Evolutionary conservation across 2,113 vertebrate species (phyloP), one percentile per base, ranked within the genome.

Genomic region (Crotalus helleri): DNA sequence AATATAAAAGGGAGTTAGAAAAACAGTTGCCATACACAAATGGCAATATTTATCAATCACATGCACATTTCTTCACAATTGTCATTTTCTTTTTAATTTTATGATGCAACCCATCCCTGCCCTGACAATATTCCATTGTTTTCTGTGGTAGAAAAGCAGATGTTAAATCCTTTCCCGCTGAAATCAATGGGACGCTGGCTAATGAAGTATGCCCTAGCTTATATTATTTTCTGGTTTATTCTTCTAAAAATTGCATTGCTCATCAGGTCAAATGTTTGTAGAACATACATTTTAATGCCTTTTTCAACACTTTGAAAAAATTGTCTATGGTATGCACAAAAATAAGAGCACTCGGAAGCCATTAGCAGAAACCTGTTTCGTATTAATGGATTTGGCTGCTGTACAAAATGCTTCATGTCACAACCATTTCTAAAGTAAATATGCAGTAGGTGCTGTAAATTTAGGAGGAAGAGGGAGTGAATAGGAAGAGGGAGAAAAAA

Each of bases 291-390:
- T 88, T 89, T 7, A 81, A 4, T 92, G 64, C 53, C 64, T 92
- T 92, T 33, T 44, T 89, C 33, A 81, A 69, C n/a, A 33, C 17
- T 64, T 88, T 55, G 92, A 92, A 93, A 91, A 91, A 91, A 8
- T 81, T 86, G 92, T 92, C 91, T 87, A 11, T 87, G 94, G 92
- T 54, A 90, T 57, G 57, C 88, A 89, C 53, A 0, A 0, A 61
- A 94, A 87, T 87, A 87, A 92, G 85, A 94, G 53, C 94, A 92
- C 94, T 97, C 92, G 29, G 74, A 94, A 96, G n/a, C 93, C 92
- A 89, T 94, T 95, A 95, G 90, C 90, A 90, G 91, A 94, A 95
- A 86, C 53, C 64, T 54, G 54, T 46, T 57, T 55, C 92, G 94
- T 92, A 92, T 90, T 91, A 94, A 88, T 94, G 94, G 94, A 49